Evolutionary conservation across 2,888 invertebrate genomes (phyloP).

Genomic region (Sisyra nigra): DNA sequence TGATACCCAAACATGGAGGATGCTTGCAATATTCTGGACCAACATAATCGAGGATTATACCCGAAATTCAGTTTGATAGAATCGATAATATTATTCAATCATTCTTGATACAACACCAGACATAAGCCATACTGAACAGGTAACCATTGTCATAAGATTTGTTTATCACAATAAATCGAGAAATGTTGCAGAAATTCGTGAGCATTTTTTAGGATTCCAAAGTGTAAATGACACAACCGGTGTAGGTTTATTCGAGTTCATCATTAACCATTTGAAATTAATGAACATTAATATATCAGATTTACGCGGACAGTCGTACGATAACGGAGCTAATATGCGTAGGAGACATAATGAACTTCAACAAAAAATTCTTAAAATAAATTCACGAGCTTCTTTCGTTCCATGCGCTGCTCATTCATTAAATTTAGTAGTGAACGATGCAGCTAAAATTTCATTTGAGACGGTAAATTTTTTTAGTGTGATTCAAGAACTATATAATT

Average conservation of each 20-base stretch:
- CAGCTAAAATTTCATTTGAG: constrained; percentile 12
- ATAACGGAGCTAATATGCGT: constrained; percentile 14
- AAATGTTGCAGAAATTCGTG: background rate
- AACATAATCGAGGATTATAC: too few species aligned
- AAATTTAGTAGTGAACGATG: constrained; percentile 17
- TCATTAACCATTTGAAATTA: constrained; percentile 9
- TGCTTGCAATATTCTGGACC: too few species aligned
- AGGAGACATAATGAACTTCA: constrained; percentile 15
- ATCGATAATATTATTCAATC: constrained; percentile 5
- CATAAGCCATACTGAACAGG: background rate
- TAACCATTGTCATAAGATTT: background rate
- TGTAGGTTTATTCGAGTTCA: constrained; percentile 9
- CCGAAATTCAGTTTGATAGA: too few species aligned
- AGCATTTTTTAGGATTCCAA: constrained; percentile 2
- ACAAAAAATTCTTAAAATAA: constrained; percentile 13
- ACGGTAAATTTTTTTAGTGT: constrained; percentile 14
- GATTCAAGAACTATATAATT: constrained; percentile 15
- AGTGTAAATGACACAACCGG: constrained; percentile 10
- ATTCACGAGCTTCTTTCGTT: constrained; percentile 15
- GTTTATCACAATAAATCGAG: background rate
- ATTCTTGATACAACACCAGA: constrained; percentile 2
- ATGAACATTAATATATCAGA: constrained; percentile 9
- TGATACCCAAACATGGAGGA: too few species aligned
- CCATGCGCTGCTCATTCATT: constrained; percentile 16
- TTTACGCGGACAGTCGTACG: constrained; percentile 13